Conservation (phyloP, 2,113 vertebrate species). For the Platysteira castanea region DNA sequence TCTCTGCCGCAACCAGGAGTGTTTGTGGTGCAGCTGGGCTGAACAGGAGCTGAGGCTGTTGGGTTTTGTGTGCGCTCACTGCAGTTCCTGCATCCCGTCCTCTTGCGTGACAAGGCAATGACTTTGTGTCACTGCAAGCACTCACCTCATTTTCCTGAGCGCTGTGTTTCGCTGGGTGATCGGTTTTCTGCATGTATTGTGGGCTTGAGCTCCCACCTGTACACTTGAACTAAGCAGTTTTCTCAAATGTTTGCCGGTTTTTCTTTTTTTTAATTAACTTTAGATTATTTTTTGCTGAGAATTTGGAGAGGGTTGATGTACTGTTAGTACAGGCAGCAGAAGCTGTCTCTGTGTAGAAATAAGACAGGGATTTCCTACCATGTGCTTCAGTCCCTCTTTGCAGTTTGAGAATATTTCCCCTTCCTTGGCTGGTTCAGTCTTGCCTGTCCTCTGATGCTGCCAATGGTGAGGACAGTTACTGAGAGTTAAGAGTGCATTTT, state of each 20-base stretch:
- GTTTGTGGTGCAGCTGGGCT: conserved; percentile 37
- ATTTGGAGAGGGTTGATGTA: not conserved
- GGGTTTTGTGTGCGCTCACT: not conserved
- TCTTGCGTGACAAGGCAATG: conserved; percentile 25
- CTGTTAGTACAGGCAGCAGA: not conserved
- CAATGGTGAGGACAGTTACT: not conserved
- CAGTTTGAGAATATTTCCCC: not conserved
- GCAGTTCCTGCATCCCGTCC: conserved; percentile 20
- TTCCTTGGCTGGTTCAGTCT: not conserved
- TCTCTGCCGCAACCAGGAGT: not conserved
- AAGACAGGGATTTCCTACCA: conserved; percentile 13
- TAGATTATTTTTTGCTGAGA: conserved; percentile 18
- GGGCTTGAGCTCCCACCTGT: conserved; percentile 35
- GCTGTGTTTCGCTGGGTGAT: not conserved
- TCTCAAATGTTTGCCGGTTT: not conserved
- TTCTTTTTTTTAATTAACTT: conserved; percentile 20
- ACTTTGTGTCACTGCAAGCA: conserved; percentile 30
- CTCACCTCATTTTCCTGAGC: not conserved
- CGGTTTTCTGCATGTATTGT: not conserved
- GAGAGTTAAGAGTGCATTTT: not conserved
- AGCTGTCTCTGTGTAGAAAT: not conserved
- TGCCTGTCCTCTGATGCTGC: not conserved
- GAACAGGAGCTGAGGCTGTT: not conserved
- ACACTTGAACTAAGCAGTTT: conserved; percentile 24
- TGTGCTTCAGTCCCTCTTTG: conserved; percentile 21